Evolutionary conservation across 2,797 vertebrate genomes (phyloP).

Genomic region (Monodelphis domestica): DNA sequence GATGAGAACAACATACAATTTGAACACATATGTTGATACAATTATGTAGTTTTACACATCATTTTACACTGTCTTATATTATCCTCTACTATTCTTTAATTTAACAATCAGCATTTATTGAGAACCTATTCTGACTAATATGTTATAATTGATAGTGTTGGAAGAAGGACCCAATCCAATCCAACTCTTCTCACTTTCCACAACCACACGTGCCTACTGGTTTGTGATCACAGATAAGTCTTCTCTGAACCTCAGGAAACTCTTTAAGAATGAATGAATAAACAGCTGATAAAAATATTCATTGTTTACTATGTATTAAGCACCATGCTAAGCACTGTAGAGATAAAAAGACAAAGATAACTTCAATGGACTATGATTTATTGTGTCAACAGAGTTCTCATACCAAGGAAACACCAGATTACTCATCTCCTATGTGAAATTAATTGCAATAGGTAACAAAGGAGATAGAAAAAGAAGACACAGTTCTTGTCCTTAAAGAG

Average conservation of each 20-base stretch:
- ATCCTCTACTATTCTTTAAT: not conserved
- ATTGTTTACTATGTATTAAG: not conserved
- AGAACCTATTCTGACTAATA: not conserved
- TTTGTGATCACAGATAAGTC: not conserved
- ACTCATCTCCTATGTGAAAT: not conserved
- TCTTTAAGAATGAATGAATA: not conserved
- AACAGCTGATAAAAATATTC: not conserved
- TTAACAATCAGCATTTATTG: not conserved
- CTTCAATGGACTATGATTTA: not conserved
- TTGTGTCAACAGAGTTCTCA: not conserved
- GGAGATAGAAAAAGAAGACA: not conserved
- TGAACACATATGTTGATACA: not conserved
- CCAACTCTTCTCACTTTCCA: not conserved
- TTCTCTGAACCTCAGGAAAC: not conserved
- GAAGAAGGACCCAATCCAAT: not conserved
- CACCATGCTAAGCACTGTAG: not conserved
- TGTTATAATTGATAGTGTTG: not conserved
- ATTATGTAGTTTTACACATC: not conserved
- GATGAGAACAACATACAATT: not conserved
- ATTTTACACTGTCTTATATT: not conserved
- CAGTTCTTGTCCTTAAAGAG: not conserved
- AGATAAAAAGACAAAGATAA: not conserved
- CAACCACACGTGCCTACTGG: not conserved
- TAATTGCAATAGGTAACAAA: not conserved
- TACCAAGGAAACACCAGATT: not conserved